Conservation (phyloP, 2,113 vertebrate genomes). For the Candoia aspera region DNA sequence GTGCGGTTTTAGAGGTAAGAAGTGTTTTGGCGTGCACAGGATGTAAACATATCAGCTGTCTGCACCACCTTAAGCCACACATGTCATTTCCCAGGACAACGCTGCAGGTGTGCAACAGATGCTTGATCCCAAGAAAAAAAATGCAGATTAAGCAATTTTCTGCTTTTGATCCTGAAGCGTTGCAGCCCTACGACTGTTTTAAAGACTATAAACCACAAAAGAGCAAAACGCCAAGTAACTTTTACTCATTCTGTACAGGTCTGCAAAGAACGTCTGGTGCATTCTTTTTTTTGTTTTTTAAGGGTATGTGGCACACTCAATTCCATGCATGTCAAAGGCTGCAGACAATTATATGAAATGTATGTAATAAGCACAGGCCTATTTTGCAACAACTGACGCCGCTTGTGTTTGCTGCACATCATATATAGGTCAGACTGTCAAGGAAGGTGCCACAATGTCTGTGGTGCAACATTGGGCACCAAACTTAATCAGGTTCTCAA, state of each 20-base stretch:
- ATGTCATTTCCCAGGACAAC: background rate
- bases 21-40: too few relatives aligned
- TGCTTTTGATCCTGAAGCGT: background rate
- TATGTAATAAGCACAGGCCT: background rate
- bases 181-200: background rate
- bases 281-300: background rate
- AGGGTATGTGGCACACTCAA: rapidly evolving
- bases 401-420: background rate
- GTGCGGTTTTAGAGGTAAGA: background rate
- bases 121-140: background rate
- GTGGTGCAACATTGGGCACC: background rate
- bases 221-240: background rate
- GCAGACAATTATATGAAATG: background rate
- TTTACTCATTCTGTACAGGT: background rate
- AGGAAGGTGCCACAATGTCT: background rate
- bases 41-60: background rate
- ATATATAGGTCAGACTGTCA: background rate
- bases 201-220: background rate
- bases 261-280: background rate
- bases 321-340: background rate
- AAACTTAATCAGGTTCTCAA: background rate
- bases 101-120: background rate
- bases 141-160: background rate
- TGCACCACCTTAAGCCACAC: background rate
- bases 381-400: background rate